Conservation (phyloP, 2,113 vertebrate species). For the Psittacus erithacus region DNA sequence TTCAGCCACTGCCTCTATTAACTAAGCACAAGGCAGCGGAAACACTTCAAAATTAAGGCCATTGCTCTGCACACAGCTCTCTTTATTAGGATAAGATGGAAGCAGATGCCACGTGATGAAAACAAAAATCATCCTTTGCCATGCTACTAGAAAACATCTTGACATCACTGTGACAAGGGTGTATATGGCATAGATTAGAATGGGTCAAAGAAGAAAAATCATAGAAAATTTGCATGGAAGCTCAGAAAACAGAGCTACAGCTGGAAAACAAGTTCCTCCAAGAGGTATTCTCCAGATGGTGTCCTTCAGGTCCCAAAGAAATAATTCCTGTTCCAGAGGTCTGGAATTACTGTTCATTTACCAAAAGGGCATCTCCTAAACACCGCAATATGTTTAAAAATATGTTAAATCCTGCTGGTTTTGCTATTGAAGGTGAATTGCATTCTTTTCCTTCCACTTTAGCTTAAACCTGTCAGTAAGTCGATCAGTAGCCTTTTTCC, state of each 20-base stretch:
- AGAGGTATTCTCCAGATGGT: neutral
- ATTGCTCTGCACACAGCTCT: neutral
- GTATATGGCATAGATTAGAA: neutral
- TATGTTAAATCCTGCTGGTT: neutral
- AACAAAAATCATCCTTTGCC: neutral
- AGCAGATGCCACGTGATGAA: neutral
- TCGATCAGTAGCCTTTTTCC: neutral
- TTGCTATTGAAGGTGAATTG: neutral
- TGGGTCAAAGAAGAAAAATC: neutral
- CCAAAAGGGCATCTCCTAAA: neutral
- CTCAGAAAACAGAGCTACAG: neutral
- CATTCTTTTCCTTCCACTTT: neutral
- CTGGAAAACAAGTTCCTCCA: neutral
- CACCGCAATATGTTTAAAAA: neutral
- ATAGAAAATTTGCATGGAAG: neutral
- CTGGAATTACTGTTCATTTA: neutral
- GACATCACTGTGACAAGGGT: neutral
- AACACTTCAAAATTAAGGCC: neutral
- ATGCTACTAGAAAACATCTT: neutral
- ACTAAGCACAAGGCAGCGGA: neutral
- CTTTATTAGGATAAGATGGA: neutral
- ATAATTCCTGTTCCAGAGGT: neutral
- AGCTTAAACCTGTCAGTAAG: neutral
- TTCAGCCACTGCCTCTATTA: neutral
- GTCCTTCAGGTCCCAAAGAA: neutral